Conservation (phyloP, 2,113 vertebrate genomes). For the Hippocampus abdominalis region DNA sequence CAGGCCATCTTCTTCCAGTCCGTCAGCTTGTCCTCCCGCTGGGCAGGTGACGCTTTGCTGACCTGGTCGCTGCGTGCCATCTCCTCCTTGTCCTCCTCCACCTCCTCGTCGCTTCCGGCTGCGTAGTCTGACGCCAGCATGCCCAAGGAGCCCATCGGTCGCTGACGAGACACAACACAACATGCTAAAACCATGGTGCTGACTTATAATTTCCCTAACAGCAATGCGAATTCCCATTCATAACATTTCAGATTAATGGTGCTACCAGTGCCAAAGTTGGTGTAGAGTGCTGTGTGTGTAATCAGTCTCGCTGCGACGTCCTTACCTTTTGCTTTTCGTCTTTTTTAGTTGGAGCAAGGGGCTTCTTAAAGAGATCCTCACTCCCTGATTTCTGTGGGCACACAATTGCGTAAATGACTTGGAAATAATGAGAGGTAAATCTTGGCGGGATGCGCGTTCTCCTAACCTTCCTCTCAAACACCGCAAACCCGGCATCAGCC, state of each 20-base stretch:
- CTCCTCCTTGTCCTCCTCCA: constrained; percentile 87
- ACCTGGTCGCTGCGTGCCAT: constrained; percentile 60
- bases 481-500: constrained; percentile 75
- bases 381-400: constrained; percentile 59
- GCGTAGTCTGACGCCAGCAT: constrained; percentile 90
- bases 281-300: not conserved
- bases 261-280: no score
- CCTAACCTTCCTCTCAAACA: constrained; percentile 79
- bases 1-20: constrained; percentile 99
- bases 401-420: not conserved
- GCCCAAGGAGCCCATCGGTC: constrained; percentile 88
- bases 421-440: not conserved
- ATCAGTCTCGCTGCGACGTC: not conserved
- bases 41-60: constrained; percentile 66
- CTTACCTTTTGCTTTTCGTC: constrained; percentile 84
- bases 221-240: no score
- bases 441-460: not conserved
- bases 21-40: constrained; percentile 84
- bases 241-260: no score
- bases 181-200: not conserved
- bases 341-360: constrained; percentile 82
- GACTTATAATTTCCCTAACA: no score
- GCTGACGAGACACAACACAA: constrained; percentile 64
- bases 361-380: constrained; percentile 95
- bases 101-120: constrained; percentile 93